Base-by-base conservation (phyloP, 37 sponge, comb jelly and placozoan genomes). In the Crambe crambe region DNA sequence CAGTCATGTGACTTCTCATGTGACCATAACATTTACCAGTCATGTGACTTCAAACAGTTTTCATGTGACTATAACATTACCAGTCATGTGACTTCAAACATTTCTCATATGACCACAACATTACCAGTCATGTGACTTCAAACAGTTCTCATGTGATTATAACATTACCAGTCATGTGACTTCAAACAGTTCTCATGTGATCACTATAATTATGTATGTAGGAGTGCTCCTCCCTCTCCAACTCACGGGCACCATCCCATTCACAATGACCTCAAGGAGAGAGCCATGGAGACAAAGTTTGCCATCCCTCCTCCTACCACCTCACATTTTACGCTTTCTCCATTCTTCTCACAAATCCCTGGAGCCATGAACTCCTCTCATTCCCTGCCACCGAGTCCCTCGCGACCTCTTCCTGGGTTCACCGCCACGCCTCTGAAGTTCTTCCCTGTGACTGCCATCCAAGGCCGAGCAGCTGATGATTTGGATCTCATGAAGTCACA, bases 151-250 rank as follows among this genome's bases (percentile, higher is more conserved):
- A n/a, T n/a, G n/a, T n/a, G n/a, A n/a, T n/a, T n/a, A n/a, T n/a
- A n/a, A n/a, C n/a, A n/a, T n/a, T n/a, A n/a, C n/a, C n/a, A n/a
- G n/a, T n/a, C n/a, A n/a, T n/a, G n/a, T n/a, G n/a, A n/a, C n/a
- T n/a, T n/a, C n/a, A n/a, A n/a, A 47, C 51, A 47, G 51, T 47
- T 6, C 51, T 47, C 51, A 15, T 15, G 6, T 47, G 51, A 15
- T 47, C 6, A 6, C 12, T 47, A 15, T 47, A 15, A 47, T 25
- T 43, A 41, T 78, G 42, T 40, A 35, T 44, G 31, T 73, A 88
- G 89, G 83, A 87, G 87, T 80, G 95, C 95, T 26, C 95, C 95
- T 3, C 75, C 95, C 42, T 95, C 95, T 58, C 95, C 95, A 20
- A 90, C 95, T 42, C 89, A 95, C 54, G n/a, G n/a, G n/a, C n/a